phyloP scores from a whole-genome alignment of 2,888 invertebrate genomes.

The Leptura quadrifasciata region DNA sequence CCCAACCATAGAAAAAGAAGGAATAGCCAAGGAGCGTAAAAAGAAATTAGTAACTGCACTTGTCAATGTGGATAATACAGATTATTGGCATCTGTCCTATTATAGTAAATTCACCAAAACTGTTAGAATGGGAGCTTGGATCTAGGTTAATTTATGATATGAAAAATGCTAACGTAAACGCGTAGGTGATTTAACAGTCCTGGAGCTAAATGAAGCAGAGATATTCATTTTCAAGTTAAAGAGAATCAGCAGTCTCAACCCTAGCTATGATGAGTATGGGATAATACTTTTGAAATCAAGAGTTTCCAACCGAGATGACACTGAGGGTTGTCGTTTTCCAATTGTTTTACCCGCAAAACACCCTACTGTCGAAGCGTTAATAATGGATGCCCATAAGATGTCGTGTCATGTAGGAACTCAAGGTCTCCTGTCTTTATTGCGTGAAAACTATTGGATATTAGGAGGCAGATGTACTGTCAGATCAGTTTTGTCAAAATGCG shows the following conservation, averaged over 20 bases:
- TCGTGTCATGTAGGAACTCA: conserved; percentile 23
- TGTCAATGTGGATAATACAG: background rate
- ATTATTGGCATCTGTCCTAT: background rate
- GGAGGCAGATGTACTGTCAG: conserved; percentile 8
- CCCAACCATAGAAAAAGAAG: background rate
- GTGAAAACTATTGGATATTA: conserved; percentile 1
- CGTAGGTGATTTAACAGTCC: background rate
- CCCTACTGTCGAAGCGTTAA: background rate
- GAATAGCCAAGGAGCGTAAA: conserved; percentile 2
- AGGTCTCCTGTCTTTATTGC: conserved; percentile 9
- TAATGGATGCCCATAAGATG: conserved; percentile 13
- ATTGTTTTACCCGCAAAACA: conserved; percentile 27
- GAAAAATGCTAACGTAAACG: background rate
- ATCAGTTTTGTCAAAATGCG: background rate
- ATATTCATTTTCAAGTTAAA: conserved; percentile 1
- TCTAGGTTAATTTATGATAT: background rate
- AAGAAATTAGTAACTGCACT: conserved; percentile 11
- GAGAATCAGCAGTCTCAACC: background rate
- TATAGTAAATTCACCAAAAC: conserved; percentile 1
- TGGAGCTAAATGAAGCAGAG: conserved; percentile 27
- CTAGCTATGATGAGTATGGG: conserved; percentile 9
- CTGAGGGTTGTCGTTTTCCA: conserved; percentile 6
- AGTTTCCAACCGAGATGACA: conserved; percentile 20
- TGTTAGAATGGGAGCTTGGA: background rate
- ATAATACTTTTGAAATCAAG: conserved; percentile 7